Percentiles rank a stretch among this genome's conserved stretches.
These are phyloP conservation scores for Platycheirus rosarum DNA, from an alignment of 2,888 invertebrate genomes.

Conservation along the genomic window DNA sequence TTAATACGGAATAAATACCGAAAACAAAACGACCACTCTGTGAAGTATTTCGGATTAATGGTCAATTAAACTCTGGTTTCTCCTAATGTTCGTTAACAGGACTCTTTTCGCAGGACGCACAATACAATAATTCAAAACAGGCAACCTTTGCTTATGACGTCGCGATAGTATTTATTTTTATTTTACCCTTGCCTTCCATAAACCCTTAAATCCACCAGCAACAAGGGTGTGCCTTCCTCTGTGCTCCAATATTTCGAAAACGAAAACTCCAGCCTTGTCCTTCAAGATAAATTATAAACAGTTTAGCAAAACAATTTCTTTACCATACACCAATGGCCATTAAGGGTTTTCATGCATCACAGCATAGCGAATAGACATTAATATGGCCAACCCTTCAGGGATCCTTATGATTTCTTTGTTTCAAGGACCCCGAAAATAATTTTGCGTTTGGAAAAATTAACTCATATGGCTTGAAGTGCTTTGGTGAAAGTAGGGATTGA, in stretches of 20 bases:
- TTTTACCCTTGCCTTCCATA: not conserved
- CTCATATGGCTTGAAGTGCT: no score
- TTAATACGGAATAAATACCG: no score
- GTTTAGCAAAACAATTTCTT: not conserved
- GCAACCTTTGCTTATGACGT: slow-evolving; percentile 18
- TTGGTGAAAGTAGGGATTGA: no score
- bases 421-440: no score
- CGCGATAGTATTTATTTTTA: slow-evolving; percentile 1
- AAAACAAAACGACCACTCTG: no score
- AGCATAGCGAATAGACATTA: no score
- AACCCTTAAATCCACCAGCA: slow-evolving; percentile 3
- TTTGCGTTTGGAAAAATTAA: no score
- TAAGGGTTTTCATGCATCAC: not conserved
- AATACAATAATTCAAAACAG: slow-evolving; percentile 18
- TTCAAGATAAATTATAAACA: not conserved
- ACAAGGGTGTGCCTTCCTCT: not conserved
- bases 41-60: slow-evolving; percentile 4
- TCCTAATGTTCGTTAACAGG: not conserved
- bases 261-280: not conserved
- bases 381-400: no score
- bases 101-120: not conserved
- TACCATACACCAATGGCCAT: not conserved
- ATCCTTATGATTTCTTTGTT: no score
- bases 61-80: slow-evolving; percentile 13
- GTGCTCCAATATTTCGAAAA: not conserved